Conservation (phyloP, 2,797 vertebrate genomes). For the Rachycentron canadum region DNA sequence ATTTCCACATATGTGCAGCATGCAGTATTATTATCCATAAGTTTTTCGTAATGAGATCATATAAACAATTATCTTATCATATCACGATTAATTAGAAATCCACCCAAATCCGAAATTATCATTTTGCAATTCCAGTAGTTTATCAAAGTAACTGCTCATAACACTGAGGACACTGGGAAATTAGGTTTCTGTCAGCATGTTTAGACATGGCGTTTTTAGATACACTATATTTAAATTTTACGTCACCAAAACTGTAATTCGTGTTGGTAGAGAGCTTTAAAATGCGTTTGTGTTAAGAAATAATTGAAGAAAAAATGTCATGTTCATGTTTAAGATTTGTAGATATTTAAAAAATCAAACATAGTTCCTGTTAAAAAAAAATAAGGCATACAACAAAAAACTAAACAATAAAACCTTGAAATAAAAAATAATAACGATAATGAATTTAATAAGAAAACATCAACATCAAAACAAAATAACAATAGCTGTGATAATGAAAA, state of each 20-base stretch:
- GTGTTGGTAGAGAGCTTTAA: no score
- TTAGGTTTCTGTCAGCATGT: neutral
- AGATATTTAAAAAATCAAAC: neutral
- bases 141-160: neutral
- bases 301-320: no score
- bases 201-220: neutral
- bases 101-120: slow-evolving; percentile 43
- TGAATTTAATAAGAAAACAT: no score
- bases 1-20: fast-evolving
- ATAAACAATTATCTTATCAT: neutral
- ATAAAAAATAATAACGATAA: neutral
- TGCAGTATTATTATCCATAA: neutral
- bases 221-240: neutral
- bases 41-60: neutral
- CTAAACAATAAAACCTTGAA: neutral
- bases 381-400: neutral
- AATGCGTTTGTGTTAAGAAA: neutral
- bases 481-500: neutral
- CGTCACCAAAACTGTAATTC: neutral
- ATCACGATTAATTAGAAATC: neutral
- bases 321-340: no score
- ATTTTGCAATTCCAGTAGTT: neutral
- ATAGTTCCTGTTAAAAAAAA: neutral
- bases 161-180: neutral
- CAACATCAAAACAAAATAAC: neutral